These are phyloP conservation scores for Lepus oiostolus DNA, from an alignment of 2,797 vertebrate genomes.

Conservation along the genomic window DNA sequence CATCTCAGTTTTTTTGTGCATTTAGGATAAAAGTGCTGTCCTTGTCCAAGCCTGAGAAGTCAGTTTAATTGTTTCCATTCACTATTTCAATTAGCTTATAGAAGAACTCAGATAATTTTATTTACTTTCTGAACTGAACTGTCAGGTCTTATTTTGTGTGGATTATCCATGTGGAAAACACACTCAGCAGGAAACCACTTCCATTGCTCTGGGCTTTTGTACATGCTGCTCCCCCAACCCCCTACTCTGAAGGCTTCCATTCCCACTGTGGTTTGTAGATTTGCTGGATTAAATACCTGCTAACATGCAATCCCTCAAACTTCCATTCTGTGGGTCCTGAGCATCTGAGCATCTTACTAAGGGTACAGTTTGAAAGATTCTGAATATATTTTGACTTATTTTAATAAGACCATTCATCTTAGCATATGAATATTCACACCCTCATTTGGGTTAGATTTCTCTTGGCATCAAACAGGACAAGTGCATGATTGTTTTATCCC, in stretches of 20 bases:
- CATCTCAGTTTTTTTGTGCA: conserved; percentile 18
- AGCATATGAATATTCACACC: background rate
- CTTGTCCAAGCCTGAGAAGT: background rate
- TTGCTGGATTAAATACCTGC: background rate
- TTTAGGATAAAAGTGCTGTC: background rate
- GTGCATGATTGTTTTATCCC: background rate
- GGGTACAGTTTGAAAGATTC: background rate
- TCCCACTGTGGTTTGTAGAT: background rate
- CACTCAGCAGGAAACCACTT: background rate
- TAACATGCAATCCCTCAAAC: background rate
- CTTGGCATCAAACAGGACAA: background rate
- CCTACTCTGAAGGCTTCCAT: background rate
- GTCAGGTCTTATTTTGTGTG: background rate
- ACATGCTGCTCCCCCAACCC: rapidly evolving
- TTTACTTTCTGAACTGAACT: background rate
- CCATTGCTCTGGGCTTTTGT: background rate
- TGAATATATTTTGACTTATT: conserved; percentile 3
- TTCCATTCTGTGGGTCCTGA: background rate
- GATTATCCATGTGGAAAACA: background rate
- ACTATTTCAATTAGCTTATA: background rate
- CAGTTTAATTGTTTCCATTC: conserved; percentile 36
- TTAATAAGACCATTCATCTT: background rate
- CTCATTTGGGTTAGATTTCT: background rate
- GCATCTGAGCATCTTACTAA: background rate
- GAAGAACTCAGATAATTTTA: background rate